Evolutionary conservation across 2,113 vertebrate genomes (phyloP), one percentile per base, ranked within the genome.

Genomic region (Cottus gobio): DNA sequence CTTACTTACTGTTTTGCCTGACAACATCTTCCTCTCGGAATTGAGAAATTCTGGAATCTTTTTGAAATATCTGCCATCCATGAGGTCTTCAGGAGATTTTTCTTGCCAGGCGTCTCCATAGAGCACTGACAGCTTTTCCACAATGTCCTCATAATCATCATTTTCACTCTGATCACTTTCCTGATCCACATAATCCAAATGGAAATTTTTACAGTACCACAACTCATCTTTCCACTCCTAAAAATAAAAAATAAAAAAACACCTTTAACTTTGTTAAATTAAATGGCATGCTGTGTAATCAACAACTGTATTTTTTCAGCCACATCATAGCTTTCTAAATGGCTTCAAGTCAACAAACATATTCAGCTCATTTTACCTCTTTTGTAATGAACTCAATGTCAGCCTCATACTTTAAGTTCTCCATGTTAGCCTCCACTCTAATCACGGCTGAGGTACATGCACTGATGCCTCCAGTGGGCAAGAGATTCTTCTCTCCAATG

Each of bases 391-490:
- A 88, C 70, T 92, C 88, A 48, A 93, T 92, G 7, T 91, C 83
- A 71, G 91, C 91, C 63, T 61, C 86, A 71, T 90, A 92, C 0
- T 66, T 88, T 28, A 3, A 2, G 52, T 44, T 62, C 1, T 4
- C 3, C 11, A 0, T 70, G 61, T 89, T 92, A 0, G 87, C 79
- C 66, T 92, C 85, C 37, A 94, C 84, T 57, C 90, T 83, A n/a
- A 91, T 91, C 57, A 92, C 68, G 77, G 90, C 90, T 54, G 92
- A 69, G 37, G 92, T 94, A 56, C 92, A 93, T 2, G 93, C 92
- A 28, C 2, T 54, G n/a, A 79, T 2, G 16, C 15, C 26, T 73
- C 90, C 91, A 69, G 82, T 80, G 2, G 92, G 91, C 31, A 94
- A 37, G 26, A 91, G 70, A 7, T 84, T 13, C 3, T 62, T 39